Evolutionary conservation across 2,888 invertebrate species (phyloP).

Genomic region (Alsophila aescularia): DNA sequence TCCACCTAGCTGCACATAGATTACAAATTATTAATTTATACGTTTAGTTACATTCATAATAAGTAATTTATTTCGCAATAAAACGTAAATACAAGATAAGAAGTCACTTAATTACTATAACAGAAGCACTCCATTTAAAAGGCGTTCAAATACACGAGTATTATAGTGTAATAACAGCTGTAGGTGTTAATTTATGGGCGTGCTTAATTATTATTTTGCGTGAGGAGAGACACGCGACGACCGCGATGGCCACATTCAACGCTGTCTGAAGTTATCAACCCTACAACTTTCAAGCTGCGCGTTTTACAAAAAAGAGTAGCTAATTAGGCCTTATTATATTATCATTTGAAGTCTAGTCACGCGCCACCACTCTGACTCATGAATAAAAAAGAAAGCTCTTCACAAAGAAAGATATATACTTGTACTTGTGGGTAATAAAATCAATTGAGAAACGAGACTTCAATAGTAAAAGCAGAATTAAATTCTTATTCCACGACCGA

Average conservation of each 20-base stretch:
- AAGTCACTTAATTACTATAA: not conserved
- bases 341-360: constrained; percentile 2
- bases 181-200: constrained; percentile 16
- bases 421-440: not conserved
- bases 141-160: not conserved
- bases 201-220: constrained; percentile 31
- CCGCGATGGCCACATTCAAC: not conserved
- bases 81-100: not conserved
- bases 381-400: not conserved
- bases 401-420: no score
- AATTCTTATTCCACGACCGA: constrained; percentile 2
- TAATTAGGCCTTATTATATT: not conserved
- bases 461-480: not conserved
- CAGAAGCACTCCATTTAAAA: not conserved
- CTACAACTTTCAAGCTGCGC: not conserved
- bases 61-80: not conserved
- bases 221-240: constrained; percentile 19
- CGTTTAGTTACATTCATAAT: not conserved
- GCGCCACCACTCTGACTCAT: not conserved
- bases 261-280: not conserved
- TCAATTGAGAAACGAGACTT: not conserved
- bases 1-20: no score
- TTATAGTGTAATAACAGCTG: constrained; percentile 10
- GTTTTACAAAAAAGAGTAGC: not conserved
- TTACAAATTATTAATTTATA: not conserved